Percentiles rank a stretch among this genome's conserved stretches.
Conservation (phyloP, 2,797 vertebrate genomes). For the Paramormyrops hopkinsi region DNA sequence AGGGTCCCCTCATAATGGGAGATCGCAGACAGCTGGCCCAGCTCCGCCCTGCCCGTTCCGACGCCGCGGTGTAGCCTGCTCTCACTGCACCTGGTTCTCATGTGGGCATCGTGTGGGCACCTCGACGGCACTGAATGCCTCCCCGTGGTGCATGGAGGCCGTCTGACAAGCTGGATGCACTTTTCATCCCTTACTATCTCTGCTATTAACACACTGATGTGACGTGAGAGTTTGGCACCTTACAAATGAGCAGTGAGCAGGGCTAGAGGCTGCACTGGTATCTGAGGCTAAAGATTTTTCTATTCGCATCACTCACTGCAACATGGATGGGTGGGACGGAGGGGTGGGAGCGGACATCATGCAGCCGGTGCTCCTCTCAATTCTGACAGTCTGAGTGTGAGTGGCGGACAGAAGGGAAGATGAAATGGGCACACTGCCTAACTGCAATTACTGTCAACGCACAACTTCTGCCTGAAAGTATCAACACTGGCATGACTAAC, state of each 20-base stretch:
- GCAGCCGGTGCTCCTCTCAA: not conserved
- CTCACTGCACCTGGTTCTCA: not conserved
- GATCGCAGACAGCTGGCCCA: not conserved
- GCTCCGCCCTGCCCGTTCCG: not conserved
- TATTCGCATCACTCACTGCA: not conserved
- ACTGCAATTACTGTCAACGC: not conserved
- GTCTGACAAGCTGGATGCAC: not conserved
- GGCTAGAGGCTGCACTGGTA: not conserved
- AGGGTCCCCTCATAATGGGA: not conserved
- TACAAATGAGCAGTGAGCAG: not conserved
- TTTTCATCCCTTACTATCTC: not conserved
- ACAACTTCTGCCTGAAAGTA: not conserved
- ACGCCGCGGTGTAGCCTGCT: not conserved
- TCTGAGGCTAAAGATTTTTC: not conserved
- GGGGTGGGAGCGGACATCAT: not conserved
- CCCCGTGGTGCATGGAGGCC: not conserved
- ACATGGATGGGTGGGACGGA: not conserved
- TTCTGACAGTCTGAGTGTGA: not conserved
- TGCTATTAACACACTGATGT: not conserved
- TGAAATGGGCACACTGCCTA: not conserved
- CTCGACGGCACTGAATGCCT: not conserved
- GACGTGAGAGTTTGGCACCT: not conserved
- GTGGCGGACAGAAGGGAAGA: not conserved
- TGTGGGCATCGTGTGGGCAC: not conserved
- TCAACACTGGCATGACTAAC: not conserved